Evolutionary conservation across 2,113 vertebrate genomes (phyloP), one percentile per base, ranked within the genome.

Genomic region (Panurus biarmicus): DNA sequence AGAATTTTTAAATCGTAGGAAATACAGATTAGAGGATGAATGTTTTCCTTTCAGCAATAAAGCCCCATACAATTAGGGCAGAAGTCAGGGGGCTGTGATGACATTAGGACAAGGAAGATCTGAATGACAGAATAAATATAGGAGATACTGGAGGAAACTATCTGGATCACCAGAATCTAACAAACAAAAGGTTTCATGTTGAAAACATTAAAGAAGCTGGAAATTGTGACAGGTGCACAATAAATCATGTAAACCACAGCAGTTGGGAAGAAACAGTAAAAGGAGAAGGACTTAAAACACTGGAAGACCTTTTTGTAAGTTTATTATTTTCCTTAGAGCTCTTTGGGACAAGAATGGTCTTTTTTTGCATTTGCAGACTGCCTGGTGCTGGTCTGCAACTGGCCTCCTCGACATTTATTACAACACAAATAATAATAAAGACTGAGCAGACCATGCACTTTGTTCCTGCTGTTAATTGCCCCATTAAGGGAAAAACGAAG

Each of bases 381-480:
- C 90, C 72, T 81, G 65, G 44, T 67, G 61, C 78, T 64, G 82
- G 90, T 86, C 69, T 91, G 88, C 72, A 90, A 96, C 64, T 38
- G 64, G 64, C 87, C 72, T 93, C 72, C 54, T 54, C 54, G 5
- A 56, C 85, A 83, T 91, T 96, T 95, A 95, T 93, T 95, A 74
- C 80, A 90, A 81, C 90, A 96, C 92, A 96, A 94, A 94, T 93
- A 96, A 93, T 85, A 96, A 97, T 91, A 90, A 95, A 94, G 90
- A 66, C 83, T 57, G 85, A 94, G 93, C 95, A 95, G 93, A 91
- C 91, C 92, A 65, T 50, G 92, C 92, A 95, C 93, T 96, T 95
- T 92, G 92, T 93, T 95, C 93, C 95, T 95, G 95, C 94, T 96
- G 94, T 95, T 95, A 95, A 97, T 96, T 95, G 92, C 87, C 93